Percentiles rank a stretch among this genome's conserved stretches.
These are phyloP conservation scores for Tenthredo notha DNA, from an alignment of 2,888 invertebrate species.

Conservation along the genomic window DNA sequence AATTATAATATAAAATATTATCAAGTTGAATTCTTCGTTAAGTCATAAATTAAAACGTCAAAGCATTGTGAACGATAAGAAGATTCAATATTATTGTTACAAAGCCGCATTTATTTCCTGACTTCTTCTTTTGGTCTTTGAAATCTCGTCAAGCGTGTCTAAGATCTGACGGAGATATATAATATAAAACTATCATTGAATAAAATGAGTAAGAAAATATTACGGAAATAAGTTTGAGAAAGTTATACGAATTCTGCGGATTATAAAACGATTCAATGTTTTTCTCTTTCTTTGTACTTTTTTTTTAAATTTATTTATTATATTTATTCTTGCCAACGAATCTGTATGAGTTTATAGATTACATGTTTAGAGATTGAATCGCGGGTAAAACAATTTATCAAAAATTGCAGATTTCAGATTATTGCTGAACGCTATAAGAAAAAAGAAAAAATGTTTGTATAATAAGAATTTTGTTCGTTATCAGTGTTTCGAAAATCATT, in stretches of 20 bases:
- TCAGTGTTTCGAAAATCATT: neutral
- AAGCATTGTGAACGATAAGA: neutral
- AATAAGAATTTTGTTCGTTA: neutral
- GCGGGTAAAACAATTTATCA: neutral
- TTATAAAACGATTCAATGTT: neutral
- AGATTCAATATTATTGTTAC: slow-evolving; percentile 13
- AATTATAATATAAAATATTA: neutral
- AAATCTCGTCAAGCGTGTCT: neutral
- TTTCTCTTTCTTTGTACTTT: neutral
- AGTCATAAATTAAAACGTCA: slow-evolving; percentile 4
- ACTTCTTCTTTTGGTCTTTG: neutral
- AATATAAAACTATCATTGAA: neutral
- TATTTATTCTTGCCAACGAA: neutral
- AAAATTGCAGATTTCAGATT: neutral
- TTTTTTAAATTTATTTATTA: neutral
- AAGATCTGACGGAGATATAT: neutral
- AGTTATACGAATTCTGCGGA: neutral
- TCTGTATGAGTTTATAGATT: neutral
- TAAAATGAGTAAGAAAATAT: neutral
- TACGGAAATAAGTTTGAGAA: neutral
- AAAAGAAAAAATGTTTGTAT: neutral
- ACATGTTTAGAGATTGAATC: neutral
- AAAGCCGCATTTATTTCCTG: neutral
- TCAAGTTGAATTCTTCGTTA: neutral
- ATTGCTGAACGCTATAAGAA: neutral